Evolutionary conservation across 2,797 vertebrate genomes (phyloP).

Genomic region (Enteromius mattozi): DNA sequence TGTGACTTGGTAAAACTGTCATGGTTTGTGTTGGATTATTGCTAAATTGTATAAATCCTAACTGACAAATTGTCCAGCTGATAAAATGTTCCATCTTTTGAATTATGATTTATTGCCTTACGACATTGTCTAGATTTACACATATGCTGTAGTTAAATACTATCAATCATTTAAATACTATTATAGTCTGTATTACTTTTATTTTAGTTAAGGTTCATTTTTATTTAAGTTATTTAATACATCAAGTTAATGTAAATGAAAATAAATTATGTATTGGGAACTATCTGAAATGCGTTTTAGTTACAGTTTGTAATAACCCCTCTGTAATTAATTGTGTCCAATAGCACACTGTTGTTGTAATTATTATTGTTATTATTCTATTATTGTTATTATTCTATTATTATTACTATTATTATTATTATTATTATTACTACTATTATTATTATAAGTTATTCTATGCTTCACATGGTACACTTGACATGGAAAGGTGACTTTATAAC

Average conservation of each 20-base stretch:
- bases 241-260: background rate
- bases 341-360: background rate
- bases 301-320: background rate
- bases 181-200: background rate
- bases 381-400: too few species aligned
- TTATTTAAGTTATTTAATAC: background rate
- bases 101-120: background rate
- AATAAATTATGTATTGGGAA: background rate
- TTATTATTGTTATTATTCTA: background rate
- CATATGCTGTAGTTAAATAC: background rate
- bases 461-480: background rate
- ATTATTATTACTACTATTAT: background rate
- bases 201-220: background rate
- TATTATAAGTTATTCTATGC: background rate
- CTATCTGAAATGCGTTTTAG: background rate
- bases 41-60: background rate
- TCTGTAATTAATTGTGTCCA: background rate
- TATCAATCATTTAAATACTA: background rate
- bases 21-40: background rate
- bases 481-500: slow-evolving; percentile 29
- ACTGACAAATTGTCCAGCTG: background rate
- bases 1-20: background rate
- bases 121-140: background rate
- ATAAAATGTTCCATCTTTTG: background rate
- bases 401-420: background rate